Percentiles rank a stretch among this genome's conserved stretches.
Conservation (phyloP, 2,888 invertebrate species). For the Coleophora flavipennella region DNA sequence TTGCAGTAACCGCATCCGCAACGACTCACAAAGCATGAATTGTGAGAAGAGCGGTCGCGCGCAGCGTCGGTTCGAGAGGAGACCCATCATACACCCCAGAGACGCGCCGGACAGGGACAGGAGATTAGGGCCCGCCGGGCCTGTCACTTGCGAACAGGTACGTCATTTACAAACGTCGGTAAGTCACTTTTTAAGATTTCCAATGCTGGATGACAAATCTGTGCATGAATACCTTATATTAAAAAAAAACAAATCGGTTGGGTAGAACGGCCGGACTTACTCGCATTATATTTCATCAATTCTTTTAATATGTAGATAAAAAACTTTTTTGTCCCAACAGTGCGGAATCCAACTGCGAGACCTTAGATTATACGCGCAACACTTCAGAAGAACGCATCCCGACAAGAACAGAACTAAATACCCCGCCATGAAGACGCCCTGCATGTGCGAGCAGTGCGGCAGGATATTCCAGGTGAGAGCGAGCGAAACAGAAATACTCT, state of each 20-base stretch:
- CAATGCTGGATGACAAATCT: too few species aligned
- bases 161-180: too few species aligned
- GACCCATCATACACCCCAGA: slow-evolving; percentile 37
- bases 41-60: slow-evolving; percentile 32
- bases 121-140: slow-evolving; percentile 21
- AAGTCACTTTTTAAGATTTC: too few species aligned
- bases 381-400: slow-evolving; percentile 51
- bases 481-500: neutral
- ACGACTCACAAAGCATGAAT: slow-evolving; percentile 54
- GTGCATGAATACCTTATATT: too few species aligned
- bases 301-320: neutral
- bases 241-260: too few species aligned
- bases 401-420: slow-evolving; percentile 64
- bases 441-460: slow-evolving; percentile 62
- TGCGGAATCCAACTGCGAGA: slow-evolving; percentile 51
- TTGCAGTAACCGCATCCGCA: slow-evolving; percentile 43
- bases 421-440: slow-evolving; percentile 46
- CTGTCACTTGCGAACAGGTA: slow-evolving; percentile 55
- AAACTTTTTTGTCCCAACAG: slow-evolving; percentile 21
- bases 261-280: too few species aligned
- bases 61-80: slow-evolving; percentile 34
- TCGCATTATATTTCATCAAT: too few species aligned
- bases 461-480: slow-evolving; percentile 51
- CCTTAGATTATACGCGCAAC: slow-evolving; percentile 50
- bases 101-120: slow-evolving; percentile 14